Evolutionary conservation across 2,113 vertebrate genomes (phyloP).

Genomic region (Rhineura floridana): DNA sequence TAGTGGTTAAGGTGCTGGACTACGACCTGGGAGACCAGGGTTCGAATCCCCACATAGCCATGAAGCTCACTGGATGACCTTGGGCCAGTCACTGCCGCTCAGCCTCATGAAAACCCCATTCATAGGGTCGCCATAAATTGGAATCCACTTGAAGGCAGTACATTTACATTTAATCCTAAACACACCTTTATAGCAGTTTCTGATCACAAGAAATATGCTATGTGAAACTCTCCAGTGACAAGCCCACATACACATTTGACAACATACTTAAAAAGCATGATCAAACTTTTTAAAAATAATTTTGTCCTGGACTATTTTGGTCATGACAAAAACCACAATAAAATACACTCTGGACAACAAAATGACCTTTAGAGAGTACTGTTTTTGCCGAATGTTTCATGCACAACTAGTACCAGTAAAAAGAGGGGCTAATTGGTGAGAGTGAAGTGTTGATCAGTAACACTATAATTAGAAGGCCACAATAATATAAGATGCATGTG

Average conservation of each 20-base stretch:
- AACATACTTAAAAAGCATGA: constrained; percentile 15
- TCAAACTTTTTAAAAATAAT: neutral
- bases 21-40: too few species aligned
- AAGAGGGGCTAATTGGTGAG: neutral
- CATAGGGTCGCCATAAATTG: too few species aligned
- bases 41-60: too few species aligned
- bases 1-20: too few species aligned
- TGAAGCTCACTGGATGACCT: too few species aligned
- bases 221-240: constrained; percentile 46
- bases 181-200: constrained; percentile 26
- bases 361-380: neutral
- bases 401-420: neutral
- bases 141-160: too few species aligned
- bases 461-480: neutral
- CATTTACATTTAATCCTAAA: too few species aligned
- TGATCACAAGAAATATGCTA: neutral
- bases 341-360: constrained; percentile 62
- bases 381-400: neutral
- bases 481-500: neutral
- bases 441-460: neutral
- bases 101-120: too few species aligned
- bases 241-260: constrained; percentile 31
- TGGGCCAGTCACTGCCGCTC: too few species aligned
- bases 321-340: constrained; percentile 53
- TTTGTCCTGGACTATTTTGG: constrained; percentile 8